phyloP scores from a whole-genome alignment of 2,113 vertebrate genomes.

The Thamnaconus septentrionalis region DNA sequence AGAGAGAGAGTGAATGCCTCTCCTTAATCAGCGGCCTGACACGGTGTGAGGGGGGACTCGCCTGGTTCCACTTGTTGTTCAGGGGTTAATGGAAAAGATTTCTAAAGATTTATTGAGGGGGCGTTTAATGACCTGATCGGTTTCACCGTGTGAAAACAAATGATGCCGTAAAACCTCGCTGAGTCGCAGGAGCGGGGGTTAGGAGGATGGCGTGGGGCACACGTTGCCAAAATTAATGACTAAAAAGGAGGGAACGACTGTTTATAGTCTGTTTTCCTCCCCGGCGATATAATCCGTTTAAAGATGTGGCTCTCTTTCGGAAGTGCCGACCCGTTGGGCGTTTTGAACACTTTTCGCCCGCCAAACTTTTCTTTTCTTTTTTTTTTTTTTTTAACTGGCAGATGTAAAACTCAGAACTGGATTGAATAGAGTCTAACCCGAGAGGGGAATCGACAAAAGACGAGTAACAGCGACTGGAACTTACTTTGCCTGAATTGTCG shows the following conservation, averaged over 20 bases:
- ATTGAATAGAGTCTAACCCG: neutral
- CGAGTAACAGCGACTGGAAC: neutral
- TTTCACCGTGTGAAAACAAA: constrained; percentile 75
- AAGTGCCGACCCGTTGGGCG: neutral
- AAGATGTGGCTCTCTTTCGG: neutral
- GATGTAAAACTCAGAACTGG: neutral
- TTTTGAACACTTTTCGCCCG: neutral
- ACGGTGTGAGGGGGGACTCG: constrained; percentile 58
- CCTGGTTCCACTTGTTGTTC: constrained; percentile 69
- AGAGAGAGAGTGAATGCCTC: constrained; percentile 53
- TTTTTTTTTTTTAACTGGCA: too few species aligned
- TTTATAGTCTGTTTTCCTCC: constrained; percentile 46
- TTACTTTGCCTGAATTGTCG: constrained; percentile 19
- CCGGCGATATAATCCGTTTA: neutral
- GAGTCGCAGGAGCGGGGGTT: constrained; percentile 18
- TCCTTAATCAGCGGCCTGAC: constrained; percentile 67
- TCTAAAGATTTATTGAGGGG: constrained; percentile 77
- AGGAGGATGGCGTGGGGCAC: constrained; percentile 14
- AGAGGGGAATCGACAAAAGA: constrained; percentile 15
- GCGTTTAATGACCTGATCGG: constrained; percentile 77
- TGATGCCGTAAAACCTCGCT: constrained; percentile 65
- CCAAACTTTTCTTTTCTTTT: too few species aligned
- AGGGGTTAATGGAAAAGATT: constrained; percentile 71
- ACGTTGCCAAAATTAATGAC: constrained; percentile 61
- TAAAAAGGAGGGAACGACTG: constrained; percentile 38